Conservation (phyloP, 2,888 invertebrate species). For the Phasia obesa region DNA sequence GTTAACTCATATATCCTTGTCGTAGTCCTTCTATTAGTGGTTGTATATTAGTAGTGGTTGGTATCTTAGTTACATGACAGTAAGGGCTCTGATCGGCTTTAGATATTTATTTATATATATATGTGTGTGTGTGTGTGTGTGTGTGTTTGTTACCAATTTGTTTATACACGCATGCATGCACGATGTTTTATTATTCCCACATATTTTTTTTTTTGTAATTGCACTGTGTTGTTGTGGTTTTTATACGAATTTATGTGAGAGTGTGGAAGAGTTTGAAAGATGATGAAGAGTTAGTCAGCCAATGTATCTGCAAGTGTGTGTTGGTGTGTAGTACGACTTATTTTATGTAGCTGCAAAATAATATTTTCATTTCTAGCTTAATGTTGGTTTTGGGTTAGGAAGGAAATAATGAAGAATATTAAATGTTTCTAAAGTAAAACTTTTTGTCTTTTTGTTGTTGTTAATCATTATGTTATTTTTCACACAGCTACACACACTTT, state of each 20-base stretch:
- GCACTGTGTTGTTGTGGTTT: conserved; percentile 6
- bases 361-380: conserved; percentile 12
- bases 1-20: too few relatives aligned
- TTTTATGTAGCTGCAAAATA: neutral
- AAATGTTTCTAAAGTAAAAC: conserved; percentile 34
- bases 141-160: conserved; percentile 10
- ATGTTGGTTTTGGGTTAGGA: neutral
- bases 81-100: conserved; percentile 14
- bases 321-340: neutral
- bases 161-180: conserved; percentile 24
- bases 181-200: conserved; percentile 21
- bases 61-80: conserved; percentile 45
- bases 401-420: conserved; percentile 39
- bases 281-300: conserved; percentile 12
- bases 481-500: neutral
- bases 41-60: conserved; percentile 15
- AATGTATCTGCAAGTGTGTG: neutral
- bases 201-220: conserved; percentile 40
- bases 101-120: too few relatives aligned
- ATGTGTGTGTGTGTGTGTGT: neutral
- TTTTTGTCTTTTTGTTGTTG: conserved; percentile 7
- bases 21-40: neutral
- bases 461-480: conserved; percentile 21
- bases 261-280: conserved; percentile 19
- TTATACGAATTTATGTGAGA: neutral